phyloP scores from a whole-genome alignment of 2,888 invertebrate species.

The Prosapia bicincta region DNA sequence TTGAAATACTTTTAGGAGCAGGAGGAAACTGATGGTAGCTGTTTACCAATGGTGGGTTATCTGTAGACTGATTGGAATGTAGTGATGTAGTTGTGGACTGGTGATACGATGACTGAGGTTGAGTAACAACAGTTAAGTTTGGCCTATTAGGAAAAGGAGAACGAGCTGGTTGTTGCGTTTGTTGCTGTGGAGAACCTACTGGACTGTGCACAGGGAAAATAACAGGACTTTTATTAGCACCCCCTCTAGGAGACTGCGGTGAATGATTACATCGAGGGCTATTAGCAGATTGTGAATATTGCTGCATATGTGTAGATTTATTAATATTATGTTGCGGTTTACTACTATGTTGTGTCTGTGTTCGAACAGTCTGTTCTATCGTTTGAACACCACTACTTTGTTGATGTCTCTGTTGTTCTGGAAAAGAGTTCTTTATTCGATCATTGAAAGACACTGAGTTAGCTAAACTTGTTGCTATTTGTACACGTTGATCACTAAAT shows the following conservation, averaged over 20 bases:
- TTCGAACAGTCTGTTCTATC: constrained; percentile 10
- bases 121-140: constrained; percentile 41
- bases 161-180: constrained; percentile 19
- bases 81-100: constrained; percentile 5
- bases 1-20: neutral
- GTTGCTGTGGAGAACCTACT: constrained; percentile 19
- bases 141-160: constrained; percentile 39
- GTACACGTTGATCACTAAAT: constrained; percentile 26
- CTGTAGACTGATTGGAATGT: constrained; percentile 4
- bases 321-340: constrained; percentile 11
- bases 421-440: constrained; percentile 18
- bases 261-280: constrained; percentile 33
- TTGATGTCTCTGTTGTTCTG: constrained; percentile 26
- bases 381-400: constrained; percentile 22
- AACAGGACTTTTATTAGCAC: constrained; percentile 24
- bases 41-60: constrained; percentile 7
- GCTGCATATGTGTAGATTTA: constrained; percentile 14
- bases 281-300: constrained; percentile 30
- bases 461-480: constrained; percentile 27
- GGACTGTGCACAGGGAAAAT: constrained; percentile 21
- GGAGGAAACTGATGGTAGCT: constrained; percentile 4
- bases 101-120: constrained; percentile 14
- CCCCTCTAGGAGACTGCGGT: constrained; percentile 25
- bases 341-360: neutral
- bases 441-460: constrained; percentile 20